Evolutionary conservation across 2,113 vertebrate genomes (phyloP), one percentile per base, ranked within the genome.

Genomic region (Ptilonorhynchus violaceus): DNA sequence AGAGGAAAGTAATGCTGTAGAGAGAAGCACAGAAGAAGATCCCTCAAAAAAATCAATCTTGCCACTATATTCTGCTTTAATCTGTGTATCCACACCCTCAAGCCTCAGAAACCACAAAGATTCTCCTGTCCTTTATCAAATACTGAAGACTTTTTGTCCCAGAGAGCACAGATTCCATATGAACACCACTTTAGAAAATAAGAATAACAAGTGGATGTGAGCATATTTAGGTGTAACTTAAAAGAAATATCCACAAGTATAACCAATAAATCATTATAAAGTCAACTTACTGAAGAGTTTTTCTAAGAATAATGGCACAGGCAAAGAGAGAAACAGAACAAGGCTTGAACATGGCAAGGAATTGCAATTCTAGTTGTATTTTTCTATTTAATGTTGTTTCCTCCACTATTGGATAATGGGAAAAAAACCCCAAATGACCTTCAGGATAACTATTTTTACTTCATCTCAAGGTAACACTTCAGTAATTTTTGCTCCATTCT

Each of bases 41-140:
- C 41, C 52, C 37, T 83, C 25, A 58, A 64, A 37, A 53, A 46
- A 52, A 27, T 9, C 19, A 23, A 90, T 39, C 33, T 85, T 85
- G 30, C 12, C 15, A 59, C 33, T 76, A 33, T 63, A 59, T 17
- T 77, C 44, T 42, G 52, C 85, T 90, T 85, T 81, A 75, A 92
- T 96, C 64, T 82, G 68, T 62, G 75, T 24, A 35, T 68, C 19
- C n/a, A 50, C 22, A 3, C 31, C 62, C 42, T 93, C 53, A 76
- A 87, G 66, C 41, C 86, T 82, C 68, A 88, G 70, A 91, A 96
- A 88, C 73, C 87, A 91, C 85, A 92, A 78, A 86, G 49, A 92
- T 80, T 93, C 77, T 85, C 70, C 55, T 59, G 30, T 62, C 55
- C 52, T 60, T 69, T 95, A 89, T 89, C 84, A 94, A 82, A 81